These are phyloP conservation scores for Taurulus bubalis DNA, from an alignment of 2,113 vertebrate species.

Conservation along the genomic window DNA sequence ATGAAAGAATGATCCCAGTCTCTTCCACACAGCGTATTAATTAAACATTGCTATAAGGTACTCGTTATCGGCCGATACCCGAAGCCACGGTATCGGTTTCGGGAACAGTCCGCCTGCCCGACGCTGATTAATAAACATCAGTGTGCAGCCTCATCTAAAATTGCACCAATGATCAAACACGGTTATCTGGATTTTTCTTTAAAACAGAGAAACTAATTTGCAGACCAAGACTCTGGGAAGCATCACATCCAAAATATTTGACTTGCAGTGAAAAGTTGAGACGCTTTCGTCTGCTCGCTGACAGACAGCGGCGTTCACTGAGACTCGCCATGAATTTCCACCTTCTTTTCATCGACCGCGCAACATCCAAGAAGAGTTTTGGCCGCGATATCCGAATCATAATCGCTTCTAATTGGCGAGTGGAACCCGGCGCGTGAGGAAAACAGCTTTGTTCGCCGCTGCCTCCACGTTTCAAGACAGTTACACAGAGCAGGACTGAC, in stretches of 20 bases:
- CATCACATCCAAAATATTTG: constrained; percentile 52
- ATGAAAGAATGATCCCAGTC: no score
- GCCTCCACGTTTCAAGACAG: constrained; percentile 31
- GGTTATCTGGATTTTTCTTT: constrained; percentile 47
- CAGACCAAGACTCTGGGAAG: constrained; percentile 57
- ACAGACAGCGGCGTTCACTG: constrained; percentile 39
- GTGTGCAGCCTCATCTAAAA: constrained; percentile 15
- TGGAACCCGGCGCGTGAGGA: constrained; percentile 35
- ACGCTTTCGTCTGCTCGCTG: constrained; percentile 44
- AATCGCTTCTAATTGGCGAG: constrained; percentile 52
- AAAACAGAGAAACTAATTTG: constrained; percentile 32
- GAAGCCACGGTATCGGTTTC: not conserved
- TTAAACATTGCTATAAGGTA: not conserved
- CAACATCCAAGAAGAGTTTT: constrained; percentile 32
- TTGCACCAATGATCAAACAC: constrained; percentile 30
- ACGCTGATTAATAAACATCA: constrained; percentile 19
- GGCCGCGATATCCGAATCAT: constrained; percentile 27
- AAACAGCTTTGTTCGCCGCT: constrained; percentile 21
- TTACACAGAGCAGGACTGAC: constrained; percentile 43
- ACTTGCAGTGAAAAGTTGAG: constrained; percentile 36
- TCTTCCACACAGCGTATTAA: no score
- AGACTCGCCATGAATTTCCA: constrained; percentile 40
- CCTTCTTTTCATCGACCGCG: constrained; percentile 13
- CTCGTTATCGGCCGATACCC: not conserved
- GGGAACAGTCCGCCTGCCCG: not conserved